These are phyloP conservation scores for Amphipyra tragopoginis DNA, from an alignment of 2,888 invertebrate genomes.

Conservation along the genomic window DNA sequence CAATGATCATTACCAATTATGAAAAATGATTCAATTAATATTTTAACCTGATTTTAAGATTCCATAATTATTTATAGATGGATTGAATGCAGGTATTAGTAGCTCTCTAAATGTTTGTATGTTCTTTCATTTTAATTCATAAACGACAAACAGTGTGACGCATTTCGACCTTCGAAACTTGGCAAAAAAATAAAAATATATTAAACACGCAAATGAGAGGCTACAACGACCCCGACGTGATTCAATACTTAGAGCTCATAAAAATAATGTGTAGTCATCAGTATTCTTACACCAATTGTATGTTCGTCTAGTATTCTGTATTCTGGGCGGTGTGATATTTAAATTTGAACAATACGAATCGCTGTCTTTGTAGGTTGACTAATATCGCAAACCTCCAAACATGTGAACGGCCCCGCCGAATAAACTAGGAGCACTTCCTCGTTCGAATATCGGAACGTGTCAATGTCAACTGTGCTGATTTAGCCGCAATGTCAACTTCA, in stretches of 20 bases:
- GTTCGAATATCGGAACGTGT: slow-evolving; percentile 83
- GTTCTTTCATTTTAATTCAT: slow-evolving; percentile 39
- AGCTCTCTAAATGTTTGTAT: slow-evolving; percentile 4
- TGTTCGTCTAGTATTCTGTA: slow-evolving; percentile 34
- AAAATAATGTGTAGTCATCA: slow-evolving; percentile 56
- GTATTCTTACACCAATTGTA: slow-evolving; percentile 47
- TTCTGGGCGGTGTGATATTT: slow-evolving; percentile 35
- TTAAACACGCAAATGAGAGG: slow-evolving; percentile 68
- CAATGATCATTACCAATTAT: too few relatives aligned
- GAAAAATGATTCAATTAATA: not conserved
- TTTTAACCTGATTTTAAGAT: not conserved
- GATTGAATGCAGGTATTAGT: not conserved
- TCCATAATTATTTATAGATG: slow-evolving; percentile 2
- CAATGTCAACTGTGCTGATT: slow-evolving; percentile 85
- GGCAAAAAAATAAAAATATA: slow-evolving; percentile 73
- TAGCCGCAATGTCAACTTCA: slow-evolving; percentile 84
- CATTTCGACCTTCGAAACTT: slow-evolving; percentile 73
- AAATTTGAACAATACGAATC: slow-evolving; percentile 39
- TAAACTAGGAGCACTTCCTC: slow-evolving; percentile 80
- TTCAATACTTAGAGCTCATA: slow-evolving; percentile 66
- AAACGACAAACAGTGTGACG: slow-evolving; percentile 67
- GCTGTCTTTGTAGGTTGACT: slow-evolving; percentile 23
- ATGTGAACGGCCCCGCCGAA: slow-evolving; percentile 66
- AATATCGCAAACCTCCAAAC: slow-evolving; percentile 48
- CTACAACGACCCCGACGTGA: slow-evolving; percentile 73